Evolutionary conservation across 2,113 vertebrate species (phyloP), one percentile per base, ranked within the genome.

Genomic region (Mungos mungo): DNA sequence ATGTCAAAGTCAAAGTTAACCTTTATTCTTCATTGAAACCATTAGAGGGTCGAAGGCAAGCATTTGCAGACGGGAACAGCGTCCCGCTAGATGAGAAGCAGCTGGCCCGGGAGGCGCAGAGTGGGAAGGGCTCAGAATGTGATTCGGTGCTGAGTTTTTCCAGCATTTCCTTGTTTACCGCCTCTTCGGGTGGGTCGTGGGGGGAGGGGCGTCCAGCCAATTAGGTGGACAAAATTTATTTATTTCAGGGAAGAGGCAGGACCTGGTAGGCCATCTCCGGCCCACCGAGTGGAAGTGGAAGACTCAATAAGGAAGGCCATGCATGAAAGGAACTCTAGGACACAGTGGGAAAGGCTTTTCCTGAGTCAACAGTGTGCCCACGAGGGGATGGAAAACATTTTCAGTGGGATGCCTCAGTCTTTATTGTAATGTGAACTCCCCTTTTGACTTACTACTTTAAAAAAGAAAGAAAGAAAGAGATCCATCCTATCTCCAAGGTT

Each of bases 1-100:
- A 95, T 72, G 72, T 94, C 93, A 96, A 25, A 66, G 11, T 76
- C 10, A 0, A 84, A 60, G 29, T 94, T 90, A 69, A 41, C 50
- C 77, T 91, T 95, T 84, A 89, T 87, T 95, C 74, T 90, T 95
- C 52, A 65, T 25, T 90, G 89, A 80, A 66, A 90, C 63, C 65
- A 90, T 83, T 72, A 92, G 72, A 79, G 63, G 38, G 47, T 85
- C 66, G 25, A 83, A 89, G 65, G 27, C 63, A 33, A 35, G 60
- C 47, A n/a, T 95, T 98, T 96, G 79, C 93, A 96, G 97, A 96
- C 33, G 4, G 45, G 18, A 97, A 52, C 90, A 77, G n/a, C 85
- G 76, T 96, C 63, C 38, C 84, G 81, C 95, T 95, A 80, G 94
- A 98, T 97, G 97, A 98, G 95, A 98, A 98, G 97, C 97, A 98